Base-by-base conservation (phyloP, 2,888 invertebrate genomes). In the Pristionchus mayeri region DNA sequence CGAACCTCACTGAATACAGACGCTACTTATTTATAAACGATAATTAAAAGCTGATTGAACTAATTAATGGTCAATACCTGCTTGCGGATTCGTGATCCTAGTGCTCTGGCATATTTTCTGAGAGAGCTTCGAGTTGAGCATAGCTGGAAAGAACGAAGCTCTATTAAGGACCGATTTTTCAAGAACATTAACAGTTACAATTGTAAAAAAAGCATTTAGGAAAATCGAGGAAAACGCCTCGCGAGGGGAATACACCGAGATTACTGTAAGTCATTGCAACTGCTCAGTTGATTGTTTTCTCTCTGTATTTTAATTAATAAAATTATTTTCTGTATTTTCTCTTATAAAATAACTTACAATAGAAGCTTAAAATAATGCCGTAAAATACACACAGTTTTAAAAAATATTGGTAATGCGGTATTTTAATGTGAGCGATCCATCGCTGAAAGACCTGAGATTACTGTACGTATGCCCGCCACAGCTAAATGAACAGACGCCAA, bases 1-100 rank as follows among this genome's bases (percentile, higher is more conserved):
- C 82, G 30, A 85, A 85, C 27, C 91, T 87, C 27, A 52, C 88
- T 88, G 52, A 30, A 88, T 71, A 52, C 1, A 57, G 18, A 18
- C n/a, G n/a, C 24, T 54, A 63, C 6, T 24, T 24, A 40, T 24
- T 27, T 48, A 3, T 40, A 50, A 13, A 13, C 1, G 1, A 2
- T 54, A 54, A 24, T 24, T 4, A 21, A 50, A 27, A n/a, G 18
- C 27, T 50, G 11, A 13, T 2, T 24, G 4, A 34, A 79, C 24
- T 24, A 11, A 37, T 40, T 24, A 67, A 78, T 18, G 18, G 21
- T 44, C n/a, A 24, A 24, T 37, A 82, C 67, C 63, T 82, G 82
- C 63, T 82, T 63, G 67, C 13, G 16, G 50, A 18, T 67, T 67
- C 3, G 82, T 52, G 24, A 50, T 37, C 57, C 54, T 57, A 48